A percentile compares a stretch with the other conserved stretches of the same genome.
These are phyloP conservation scores for Uropsilus gracilis DNA, from an alignment of 2,113 vertebrate genomes.

Conservation along the genomic window DNA sequence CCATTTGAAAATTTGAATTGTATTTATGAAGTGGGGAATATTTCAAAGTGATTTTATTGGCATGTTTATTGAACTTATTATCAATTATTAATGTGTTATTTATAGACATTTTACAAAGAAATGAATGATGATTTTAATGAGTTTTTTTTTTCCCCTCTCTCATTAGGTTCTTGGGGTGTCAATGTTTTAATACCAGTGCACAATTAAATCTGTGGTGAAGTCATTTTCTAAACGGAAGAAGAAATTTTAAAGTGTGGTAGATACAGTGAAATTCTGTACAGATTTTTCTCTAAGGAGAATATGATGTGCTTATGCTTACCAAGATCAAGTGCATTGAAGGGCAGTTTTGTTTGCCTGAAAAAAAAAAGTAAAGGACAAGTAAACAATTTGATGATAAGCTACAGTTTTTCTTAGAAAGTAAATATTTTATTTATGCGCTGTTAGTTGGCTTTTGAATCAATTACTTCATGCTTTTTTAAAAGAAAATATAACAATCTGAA, in stretches of 20 bases:
- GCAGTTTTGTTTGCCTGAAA: constrained; percentile 98
- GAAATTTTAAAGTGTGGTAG: constrained; percentile 94
- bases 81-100: constrained; percentile 38
- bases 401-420: constrained; percentile 89
- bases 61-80: constrained; percentile 40
- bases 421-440: constrained; percentile 91
- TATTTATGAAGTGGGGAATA: background rate
- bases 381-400: constrained; percentile 92
- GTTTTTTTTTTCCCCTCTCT: constrained; percentile 81
- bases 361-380: constrained; percentile 95
- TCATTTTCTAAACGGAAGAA: constrained; percentile 93
- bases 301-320: constrained; percentile 93
- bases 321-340: constrained; percentile 96
- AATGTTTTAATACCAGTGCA: constrained; percentile 97
- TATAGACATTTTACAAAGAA: constrained; percentile 44
- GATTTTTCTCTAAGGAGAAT: constrained; percentile 97
- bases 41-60: constrained; percentile 62
- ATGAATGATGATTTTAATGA: constrained; percentile 83
- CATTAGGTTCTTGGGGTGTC: constrained; percentile 98
- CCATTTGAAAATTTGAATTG: constrained; percentile 50
- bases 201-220: constrained; percentile 92
- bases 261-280: constrained; percentile 97
- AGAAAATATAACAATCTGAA: constrained; percentile 83
- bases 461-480: constrained; percentile 86
- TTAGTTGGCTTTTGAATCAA: constrained; percentile 88